These are phyloP conservation scores for Riparia riparia DNA, from an alignment of 2,113 vertebrate genomes.

Conservation along the genomic window DNA sequence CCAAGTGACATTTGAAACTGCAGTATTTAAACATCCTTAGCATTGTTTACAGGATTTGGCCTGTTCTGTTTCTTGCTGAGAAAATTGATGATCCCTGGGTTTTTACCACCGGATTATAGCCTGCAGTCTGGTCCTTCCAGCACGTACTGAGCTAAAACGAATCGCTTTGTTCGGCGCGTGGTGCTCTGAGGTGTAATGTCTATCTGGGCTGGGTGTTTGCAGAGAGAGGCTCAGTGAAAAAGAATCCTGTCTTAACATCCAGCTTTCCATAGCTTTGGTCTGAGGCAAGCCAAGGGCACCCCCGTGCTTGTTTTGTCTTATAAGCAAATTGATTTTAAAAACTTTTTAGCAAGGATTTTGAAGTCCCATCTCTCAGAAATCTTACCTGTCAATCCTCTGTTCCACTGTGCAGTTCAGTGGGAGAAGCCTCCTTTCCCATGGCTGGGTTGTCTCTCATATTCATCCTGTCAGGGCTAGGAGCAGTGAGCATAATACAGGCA, in stretches of 20 bases:
- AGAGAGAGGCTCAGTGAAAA: background rate
- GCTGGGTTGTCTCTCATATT: background rate
- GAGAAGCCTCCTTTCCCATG: background rate
- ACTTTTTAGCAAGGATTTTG: constrained; percentile 3
- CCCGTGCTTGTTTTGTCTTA: background rate
- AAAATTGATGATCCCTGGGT: background rate
- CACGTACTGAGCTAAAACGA: background rate
- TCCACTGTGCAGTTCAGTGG: background rate
- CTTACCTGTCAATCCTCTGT: background rate
- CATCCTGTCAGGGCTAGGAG: background rate
- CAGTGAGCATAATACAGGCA: background rate
- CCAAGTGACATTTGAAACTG: background rate
- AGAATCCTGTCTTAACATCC: background rate
- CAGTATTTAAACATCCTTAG: background rate
- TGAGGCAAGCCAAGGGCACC: constrained; percentile 6
- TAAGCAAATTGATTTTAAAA: background rate
- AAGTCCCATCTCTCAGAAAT: background rate
- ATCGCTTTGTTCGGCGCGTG: background rate
- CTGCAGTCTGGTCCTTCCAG: constrained; percentile 3
- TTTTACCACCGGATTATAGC: background rate
- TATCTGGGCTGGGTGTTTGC: background rate
- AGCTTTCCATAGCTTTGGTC: background rate
- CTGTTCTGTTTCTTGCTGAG: background rate
- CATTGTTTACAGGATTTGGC: background rate
- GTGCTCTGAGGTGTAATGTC: background rate